A percentile compares a stretch with the other conserved stretches of the same genome.
These are phyloP conservation scores for Harmothoe impar DNA, from an alignment of 2,888 invertebrate species.

Conservation along the genomic window DNA sequence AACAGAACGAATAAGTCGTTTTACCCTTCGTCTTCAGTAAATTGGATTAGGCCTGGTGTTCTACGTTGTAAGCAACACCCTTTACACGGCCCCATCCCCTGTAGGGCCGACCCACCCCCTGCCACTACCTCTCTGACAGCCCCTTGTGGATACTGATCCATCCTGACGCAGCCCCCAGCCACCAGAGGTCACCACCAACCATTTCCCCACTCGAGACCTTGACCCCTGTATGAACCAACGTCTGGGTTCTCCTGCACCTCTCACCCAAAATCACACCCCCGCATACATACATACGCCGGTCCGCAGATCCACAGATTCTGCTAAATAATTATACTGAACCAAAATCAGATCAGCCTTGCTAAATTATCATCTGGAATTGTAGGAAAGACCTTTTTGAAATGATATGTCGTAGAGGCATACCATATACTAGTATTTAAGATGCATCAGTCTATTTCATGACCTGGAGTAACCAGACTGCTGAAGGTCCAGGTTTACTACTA, in stretches of 20 bases:
- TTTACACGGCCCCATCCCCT: neutral
- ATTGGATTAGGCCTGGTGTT: neutral
- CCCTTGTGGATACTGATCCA: slow-evolving; percentile 38
- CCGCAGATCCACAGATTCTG: no score
- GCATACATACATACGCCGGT: no score
- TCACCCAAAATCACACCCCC: neutral
- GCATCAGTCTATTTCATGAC: no score
- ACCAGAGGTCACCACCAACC: neutral
- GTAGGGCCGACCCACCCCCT: neutral
- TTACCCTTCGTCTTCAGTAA: neutral
- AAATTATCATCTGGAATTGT: no score
- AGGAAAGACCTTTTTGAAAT: no score
- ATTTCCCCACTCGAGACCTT: slow-evolving; percentile 29
- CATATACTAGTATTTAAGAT: no score
- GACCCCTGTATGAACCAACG: slow-evolving; percentile 13
- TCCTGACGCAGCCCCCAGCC: slow-evolving; percentile 24
- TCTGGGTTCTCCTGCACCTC: neutral
- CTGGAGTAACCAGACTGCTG: no score
- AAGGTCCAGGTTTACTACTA: no score
- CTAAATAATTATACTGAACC: no score
- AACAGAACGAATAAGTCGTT: no score
- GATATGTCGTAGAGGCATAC: no score
- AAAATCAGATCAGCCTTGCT: no score
- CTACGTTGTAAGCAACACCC: neutral
- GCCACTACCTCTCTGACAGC: neutral